phyloP scores from a whole-genome alignment of 2,888 invertebrate genomes.

The Arrhopalites spinosus region DNA sequence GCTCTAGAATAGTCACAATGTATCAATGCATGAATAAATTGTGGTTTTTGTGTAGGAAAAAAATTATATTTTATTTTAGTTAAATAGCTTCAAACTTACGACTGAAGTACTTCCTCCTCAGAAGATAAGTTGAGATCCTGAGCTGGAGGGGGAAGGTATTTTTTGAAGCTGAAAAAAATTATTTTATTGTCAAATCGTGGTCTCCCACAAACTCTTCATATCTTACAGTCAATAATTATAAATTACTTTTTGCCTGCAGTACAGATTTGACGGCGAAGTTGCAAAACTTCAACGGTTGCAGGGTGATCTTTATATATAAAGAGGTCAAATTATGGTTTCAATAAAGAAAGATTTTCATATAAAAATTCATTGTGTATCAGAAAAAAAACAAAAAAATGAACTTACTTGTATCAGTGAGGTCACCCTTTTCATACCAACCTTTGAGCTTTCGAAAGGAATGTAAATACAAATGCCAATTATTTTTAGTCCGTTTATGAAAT shows the following conservation, averaged over 20 bases:
- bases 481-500: conserved; percentile 28
- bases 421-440: conserved; percentile 29
- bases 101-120: conserved; percentile 40
- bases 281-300: conserved; percentile 36
- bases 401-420: conserved; percentile 31
- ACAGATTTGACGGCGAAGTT: conserved; percentile 41
- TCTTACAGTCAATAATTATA: too few relatives aligned
- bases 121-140: conserved; percentile 47
- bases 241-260: conserved; percentile 45
- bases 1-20: conserved; percentile 26
- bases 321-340: too few relatives aligned
- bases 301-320: neutral
- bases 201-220: too few relatives aligned
- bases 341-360: too few relatives aligned
- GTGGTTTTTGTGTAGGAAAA: too few relatives aligned
- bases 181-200: too few relatives aligned
- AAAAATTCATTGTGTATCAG: too few relatives aligned
- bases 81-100: too few relatives aligned
- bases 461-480: conserved; percentile 35
- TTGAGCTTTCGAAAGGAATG: conserved; percentile 26
- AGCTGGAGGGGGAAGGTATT: conserved; percentile 52
- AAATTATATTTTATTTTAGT: too few relatives aligned
- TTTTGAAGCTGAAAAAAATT: conserved; percentile 35
- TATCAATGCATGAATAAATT: too few relatives aligned
- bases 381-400: too few relatives aligned